These are phyloP conservation scores for Corythoichthys intestinalis DNA, from an alignment of 2,113 vertebrate genomes.

Conservation along the genomic window DNA sequence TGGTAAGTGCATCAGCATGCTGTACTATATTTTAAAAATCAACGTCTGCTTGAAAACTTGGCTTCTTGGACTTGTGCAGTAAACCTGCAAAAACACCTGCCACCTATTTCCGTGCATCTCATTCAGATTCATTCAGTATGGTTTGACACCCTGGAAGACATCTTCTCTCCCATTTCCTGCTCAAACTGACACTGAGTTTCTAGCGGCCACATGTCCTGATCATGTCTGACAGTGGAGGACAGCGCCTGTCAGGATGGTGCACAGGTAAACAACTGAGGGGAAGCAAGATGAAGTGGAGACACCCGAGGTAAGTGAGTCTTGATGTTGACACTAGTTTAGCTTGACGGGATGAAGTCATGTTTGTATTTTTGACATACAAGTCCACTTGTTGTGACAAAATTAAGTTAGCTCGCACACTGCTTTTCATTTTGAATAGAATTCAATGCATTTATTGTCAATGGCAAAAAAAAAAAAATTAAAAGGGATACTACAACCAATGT, in stretches of 20 bases:
- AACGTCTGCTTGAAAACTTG: not conserved
- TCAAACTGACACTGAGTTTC: slow-evolving; percentile 49
- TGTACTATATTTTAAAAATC: not conserved
- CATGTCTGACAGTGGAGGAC: slow-evolving; percentile 63
- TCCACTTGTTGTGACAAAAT: slow-evolving; percentile 16
- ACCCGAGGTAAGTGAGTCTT: slow-evolving; percentile 41
- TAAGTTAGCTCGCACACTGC: not conserved
- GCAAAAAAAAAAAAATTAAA: no score
- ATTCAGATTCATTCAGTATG: slow-evolving; percentile 60
- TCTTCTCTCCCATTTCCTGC: slow-evolving; percentile 58
- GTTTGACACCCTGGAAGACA: slow-evolving; percentile 31
- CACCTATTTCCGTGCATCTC: slow-evolving; percentile 29
- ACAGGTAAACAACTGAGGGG: slow-evolving; percentile 52
- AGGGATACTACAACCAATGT: no score
- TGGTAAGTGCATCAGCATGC: not conserved
- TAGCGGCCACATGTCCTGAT: slow-evolving; percentile 54
- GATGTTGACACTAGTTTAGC: slow-evolving; percentile 52
- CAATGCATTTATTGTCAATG: no score
- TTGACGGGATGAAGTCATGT: slow-evolving; percentile 40
- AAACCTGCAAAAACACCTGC: slow-evolving; percentile 12
- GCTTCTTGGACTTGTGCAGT: not conserved
- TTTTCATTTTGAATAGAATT: not conserved
- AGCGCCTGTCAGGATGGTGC: slow-evolving; percentile 36
- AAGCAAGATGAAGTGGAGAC: slow-evolving; percentile 30
- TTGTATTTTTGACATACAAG: slow-evolving; percentile 52